Percentiles rank a stretch among this genome's conserved stretches.
Conservation (phyloP, 2,113 vertebrate genomes). For the Xenopus tropicalis region UCB_Xtro_10.0 CM004444.2:166345001-166345500, state of each 20-base stretch:
- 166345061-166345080: constrained; percentile 54
- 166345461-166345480: no score
- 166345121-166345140: constrained; percentile 48
- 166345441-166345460: constrained; percentile 1
- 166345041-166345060: constrained; percentile 48
- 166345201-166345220: constrained; percentile 43
- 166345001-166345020: constrained; percentile 60
- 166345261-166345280: constrained; percentile 39
- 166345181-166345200: constrained; percentile 54
- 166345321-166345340: constrained; percentile 15
- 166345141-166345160: constrained; percentile 58
- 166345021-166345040: constrained; percentile 59
- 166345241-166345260: constrained; percentile 40
- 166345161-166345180: constrained; percentile 42
- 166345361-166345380: constrained; percentile 27
- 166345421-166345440: constrained; percentile 24
- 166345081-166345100: constrained; percentile 53
- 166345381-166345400: constrained; percentile 16
- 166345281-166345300: background rate
- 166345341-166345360: constrained; percentile 17
- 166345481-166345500: no score
- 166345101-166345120: constrained; percentile 47
- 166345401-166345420: constrained; percentile 28
- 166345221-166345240: constrained; percentile 34
- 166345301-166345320: constrained; percentile 40